Evolutionary conservation across 1,140 invertebrate genomes (phyloP), one percentile per base, ranked within the genome.

Genomic region (Drosophila albomicans): DNA sequence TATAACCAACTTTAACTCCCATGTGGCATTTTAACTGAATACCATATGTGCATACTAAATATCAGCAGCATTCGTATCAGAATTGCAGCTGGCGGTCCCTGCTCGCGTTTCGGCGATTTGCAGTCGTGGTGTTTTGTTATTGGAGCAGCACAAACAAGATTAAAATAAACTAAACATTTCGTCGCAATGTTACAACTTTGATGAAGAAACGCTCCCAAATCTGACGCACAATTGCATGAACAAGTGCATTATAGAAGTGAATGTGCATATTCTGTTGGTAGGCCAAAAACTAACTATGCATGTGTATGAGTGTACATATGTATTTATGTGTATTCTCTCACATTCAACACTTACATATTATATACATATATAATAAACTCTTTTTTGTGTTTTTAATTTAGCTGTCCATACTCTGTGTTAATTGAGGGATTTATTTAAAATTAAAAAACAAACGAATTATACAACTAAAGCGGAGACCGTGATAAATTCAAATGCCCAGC

Each of bases 41-140:
- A 72, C 30, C 65, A 59, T 59, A 43, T 38, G 16, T 41, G 54
- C 54, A 48, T 48, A 57, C 30, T 64, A 48, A 71, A 41, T 35
- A 30, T 13, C 38, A 30, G 38, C 15, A 51, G 28, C 8, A 32
- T 51, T 51, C 48, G 54, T 10, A 41, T 56, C 48, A 62, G 46
- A 15, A 49, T 56, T 61, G 48, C 32, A 66, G 45, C 52, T 43
- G 51, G 61, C 49, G 62, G 20, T 49, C 46, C 32, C 49, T 59
- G 62, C 7, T 75, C 59, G 43, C 8, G 46, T 54, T 69, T 64
- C 52, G 63, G 51, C 46, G 49, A 67, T 65, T 71, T 89, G 81
- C 82, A 81, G 79, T 89, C 85, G 85, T 89, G 85, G 85, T 89
- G 78, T 67, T 85, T 89, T 85, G 78, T 84, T 75, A 89, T 81